A percentile compares a stretch with the other conserved stretches of the same genome.
Evolutionary conservation across 2,797 vertebrate genomes (phyloP).

Genomic region (Diceros bicornis): DNA sequence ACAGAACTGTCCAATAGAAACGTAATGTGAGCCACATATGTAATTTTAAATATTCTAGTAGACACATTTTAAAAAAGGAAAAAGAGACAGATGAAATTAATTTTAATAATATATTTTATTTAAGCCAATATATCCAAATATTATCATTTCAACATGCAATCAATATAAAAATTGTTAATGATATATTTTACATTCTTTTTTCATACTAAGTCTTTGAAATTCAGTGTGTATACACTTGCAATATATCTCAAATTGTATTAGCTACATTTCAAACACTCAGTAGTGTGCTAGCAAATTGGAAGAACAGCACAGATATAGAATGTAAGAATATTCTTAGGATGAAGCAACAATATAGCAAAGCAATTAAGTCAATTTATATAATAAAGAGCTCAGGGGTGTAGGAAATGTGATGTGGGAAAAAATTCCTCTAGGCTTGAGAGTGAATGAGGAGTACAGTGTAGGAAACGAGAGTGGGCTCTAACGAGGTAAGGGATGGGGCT

Average conservation of each 20-base stretch:
- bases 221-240: neutral
- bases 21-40: neutral
- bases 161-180: neutral
- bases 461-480: neutral
- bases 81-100: neutral
- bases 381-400: neutral
- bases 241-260: neutral
- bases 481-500: neutral
- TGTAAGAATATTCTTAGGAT: neutral
- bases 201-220: neutral
- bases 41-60: neutral
- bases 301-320: constrained; percentile 9
- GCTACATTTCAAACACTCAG: neutral
- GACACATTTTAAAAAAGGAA: neutral
- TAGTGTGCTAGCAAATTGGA: neutral
- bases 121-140: neutral
- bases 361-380: neutral
- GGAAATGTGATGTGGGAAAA: neutral
- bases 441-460: neutral
- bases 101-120: neutral
- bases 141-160: neutral
- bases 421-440: neutral
- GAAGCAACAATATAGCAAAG: neutral
- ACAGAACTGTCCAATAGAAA: neutral
- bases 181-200: neutral